Conservation (phyloP, 2,797 vertebrate genomes). For the Neoniphon sammara region DNA sequence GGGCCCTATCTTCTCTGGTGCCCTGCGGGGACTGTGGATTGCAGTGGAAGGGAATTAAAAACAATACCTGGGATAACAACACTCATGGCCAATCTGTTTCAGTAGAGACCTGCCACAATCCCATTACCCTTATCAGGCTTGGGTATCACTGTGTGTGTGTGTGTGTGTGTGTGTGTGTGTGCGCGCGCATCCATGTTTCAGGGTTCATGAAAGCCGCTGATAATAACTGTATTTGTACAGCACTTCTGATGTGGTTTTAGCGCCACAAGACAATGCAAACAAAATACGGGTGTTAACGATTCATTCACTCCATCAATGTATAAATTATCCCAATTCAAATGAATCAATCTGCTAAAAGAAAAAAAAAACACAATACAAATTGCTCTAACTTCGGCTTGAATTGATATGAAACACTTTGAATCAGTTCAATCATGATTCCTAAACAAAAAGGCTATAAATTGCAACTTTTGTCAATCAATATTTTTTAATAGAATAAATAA, state of each 20-base stretch:
- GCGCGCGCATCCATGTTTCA: conserved; percentile 17
- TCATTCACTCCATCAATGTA: no score
- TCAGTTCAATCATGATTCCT: background rate
- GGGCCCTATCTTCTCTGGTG: conserved; percentile 47
- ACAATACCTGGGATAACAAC: conserved; percentile 81
- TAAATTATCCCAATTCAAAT: no score
- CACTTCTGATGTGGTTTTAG: conserved; percentile 9
- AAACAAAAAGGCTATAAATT: no score
- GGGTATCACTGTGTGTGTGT: conserved; percentile 74
- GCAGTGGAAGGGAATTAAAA: conserved; percentile 55
- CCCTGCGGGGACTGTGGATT: conserved; percentile 46
- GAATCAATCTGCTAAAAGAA: no score
- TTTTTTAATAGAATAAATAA: no score
- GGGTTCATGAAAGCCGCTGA: conserved; percentile 23
- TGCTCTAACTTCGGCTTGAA: no score
- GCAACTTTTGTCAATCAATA: no score
- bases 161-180: conserved; percentile 31
- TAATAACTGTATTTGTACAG: conserved; percentile 20
- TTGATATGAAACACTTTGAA: background rate
- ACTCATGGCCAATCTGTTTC: conserved; percentile 84
- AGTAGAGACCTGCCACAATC: conserved; percentile 82
- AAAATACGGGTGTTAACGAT: no score
- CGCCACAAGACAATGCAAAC: background rate
- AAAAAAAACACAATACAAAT: no score
- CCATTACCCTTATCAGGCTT: conserved; percentile 89